Evolutionary conservation across 2,797 vertebrate species (phyloP), one percentile per base, ranked within the genome.

Genomic region (Pelodytes ibericus): DNA sequence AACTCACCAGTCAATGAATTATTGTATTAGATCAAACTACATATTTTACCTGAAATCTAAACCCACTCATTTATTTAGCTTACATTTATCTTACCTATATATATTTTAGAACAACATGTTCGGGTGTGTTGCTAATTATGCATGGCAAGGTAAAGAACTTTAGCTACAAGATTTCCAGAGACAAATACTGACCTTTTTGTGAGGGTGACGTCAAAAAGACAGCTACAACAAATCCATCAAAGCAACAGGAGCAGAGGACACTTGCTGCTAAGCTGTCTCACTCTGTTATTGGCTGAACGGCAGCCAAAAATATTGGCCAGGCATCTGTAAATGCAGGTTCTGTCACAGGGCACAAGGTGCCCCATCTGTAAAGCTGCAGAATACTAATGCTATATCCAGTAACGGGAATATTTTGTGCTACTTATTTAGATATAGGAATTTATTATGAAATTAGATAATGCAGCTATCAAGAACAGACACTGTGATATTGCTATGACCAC

Each of bases 251-350:
- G 25, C 20, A 72, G 51, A 59, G 29, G 62, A 72, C 75, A 72
- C 68, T 69, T 70, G 66, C 74, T 75, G 73, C 74, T 71, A 36
- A 51, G 61, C 61, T 60, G 69, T 66, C 60, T 65, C 61, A 30
- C 24, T 47, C 53, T 60, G 53, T 66, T 65, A 72, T 57, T 66
- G 68, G 68, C 60, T 71, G 69, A 66, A 77, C 39, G 24, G 39
- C 60, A 72, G 75, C 75, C 75, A 72, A 72, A 66, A 49, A 30
- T 24, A 27, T 59, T 71, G 59, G 24, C 68, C 68, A 72, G 68
- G 75, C 61, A 72, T 71, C 60, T 77, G 68, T 71, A 65, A 71
- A 65, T 77, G 75, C 61, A 77, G 66, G 75, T 64, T 53, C 31
- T 67, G 69, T 60, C 68, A 65, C 15, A 59, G 22, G 56, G 56